Evolutionary conservation across 1,140 invertebrate genomes (phyloP).

Genomic region (Hormaphis cornu): DNA sequence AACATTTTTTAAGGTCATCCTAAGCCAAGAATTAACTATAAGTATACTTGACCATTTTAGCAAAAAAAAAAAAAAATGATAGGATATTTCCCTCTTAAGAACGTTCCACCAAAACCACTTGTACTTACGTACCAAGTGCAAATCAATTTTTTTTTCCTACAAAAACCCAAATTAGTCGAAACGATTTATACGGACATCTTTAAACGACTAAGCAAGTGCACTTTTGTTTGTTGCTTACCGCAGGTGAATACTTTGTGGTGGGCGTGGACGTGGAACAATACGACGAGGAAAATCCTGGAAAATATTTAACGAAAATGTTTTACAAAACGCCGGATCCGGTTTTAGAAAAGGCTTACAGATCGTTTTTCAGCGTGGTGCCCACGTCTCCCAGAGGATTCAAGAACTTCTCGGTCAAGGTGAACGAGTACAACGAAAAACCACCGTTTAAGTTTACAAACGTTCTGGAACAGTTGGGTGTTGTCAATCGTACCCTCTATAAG

Average conservation of each 20-base stretch:
- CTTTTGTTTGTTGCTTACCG: not conserved
- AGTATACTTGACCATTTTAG: too few relatives aligned
- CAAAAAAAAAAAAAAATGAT: too few relatives aligned
- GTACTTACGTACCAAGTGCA: too few relatives aligned
- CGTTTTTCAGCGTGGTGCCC: constrained; percentile 64
- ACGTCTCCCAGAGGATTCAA: constrained; percentile 56
- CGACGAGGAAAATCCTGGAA: constrained; percentile 59
- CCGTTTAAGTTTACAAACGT: constrained; percentile 82
- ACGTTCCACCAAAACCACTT: too few relatives aligned
- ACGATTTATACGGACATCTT: too few relatives aligned
- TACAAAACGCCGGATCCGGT: constrained; percentile 50
- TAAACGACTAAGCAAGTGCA: not conserved
- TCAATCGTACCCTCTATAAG: too few relatives aligned
- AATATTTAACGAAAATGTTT: constrained; percentile 64
- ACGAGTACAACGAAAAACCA: constrained; percentile 63
- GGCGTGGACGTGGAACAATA: constrained; percentile 84
- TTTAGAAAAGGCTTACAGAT: constrained; percentile 54
- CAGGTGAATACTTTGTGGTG: constrained; percentile 80
- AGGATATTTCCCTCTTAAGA: too few relatives aligned
- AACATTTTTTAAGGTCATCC: too few relatives aligned
- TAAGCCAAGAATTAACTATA: too few relatives aligned
- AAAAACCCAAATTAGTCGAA: too few relatives aligned
- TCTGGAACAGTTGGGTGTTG: constrained; percentile 44
- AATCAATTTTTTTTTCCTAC: too few relatives aligned
- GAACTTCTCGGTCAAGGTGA: constrained; percentile 66